Percentiles rank a stretch among this genome's conserved stretches.
These are phyloP conservation scores for Heterodera schachtii DNA, from an alignment of 1,140 invertebrate genomes.

Conservation along the genomic window DNA sequence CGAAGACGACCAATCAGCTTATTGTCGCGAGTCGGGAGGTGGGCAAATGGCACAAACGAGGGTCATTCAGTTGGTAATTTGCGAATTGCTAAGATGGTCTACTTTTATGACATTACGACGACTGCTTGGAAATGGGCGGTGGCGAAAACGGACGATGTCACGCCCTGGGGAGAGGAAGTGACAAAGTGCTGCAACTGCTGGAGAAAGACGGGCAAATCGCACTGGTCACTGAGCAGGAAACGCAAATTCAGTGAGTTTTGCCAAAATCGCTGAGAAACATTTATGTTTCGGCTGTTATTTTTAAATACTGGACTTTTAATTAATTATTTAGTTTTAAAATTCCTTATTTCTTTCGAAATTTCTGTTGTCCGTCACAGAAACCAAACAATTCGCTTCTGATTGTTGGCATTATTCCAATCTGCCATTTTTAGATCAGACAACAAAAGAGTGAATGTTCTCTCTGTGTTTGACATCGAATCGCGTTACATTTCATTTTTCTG, in stretches of 20 bases:
- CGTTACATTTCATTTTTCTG: constrained; percentile 59
- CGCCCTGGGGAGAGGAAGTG: constrained; percentile 47
- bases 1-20: constrained; percentile 46
- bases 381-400: too few species aligned
- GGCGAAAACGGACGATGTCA: constrained; percentile 55
- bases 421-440: not conserved
- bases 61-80: not conserved
- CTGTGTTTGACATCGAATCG: constrained; percentile 58
- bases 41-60: too few species aligned
- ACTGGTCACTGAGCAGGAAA: constrained; percentile 51
- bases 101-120: constrained; percentile 61
- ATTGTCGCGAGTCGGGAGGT: constrained; percentile 53
- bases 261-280: too few species aligned
- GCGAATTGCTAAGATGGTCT: constrained; percentile 57
- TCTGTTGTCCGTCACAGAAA: too few species aligned
- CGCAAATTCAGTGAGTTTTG: constrained; percentile 3
- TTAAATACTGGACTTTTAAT: too few species aligned
- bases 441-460: constrained; percentile 31
- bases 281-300: too few species aligned
- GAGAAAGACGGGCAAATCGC: constrained; percentile 47
- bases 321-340: too few species aligned
- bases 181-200: constrained; percentile 59
- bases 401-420: too few species aligned
- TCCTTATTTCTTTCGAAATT: too few species aligned
- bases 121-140: constrained; percentile 50